phyloP scores from a whole-genome alignment of 2,113 vertebrate species.

The Furnarius figulus region DNA sequence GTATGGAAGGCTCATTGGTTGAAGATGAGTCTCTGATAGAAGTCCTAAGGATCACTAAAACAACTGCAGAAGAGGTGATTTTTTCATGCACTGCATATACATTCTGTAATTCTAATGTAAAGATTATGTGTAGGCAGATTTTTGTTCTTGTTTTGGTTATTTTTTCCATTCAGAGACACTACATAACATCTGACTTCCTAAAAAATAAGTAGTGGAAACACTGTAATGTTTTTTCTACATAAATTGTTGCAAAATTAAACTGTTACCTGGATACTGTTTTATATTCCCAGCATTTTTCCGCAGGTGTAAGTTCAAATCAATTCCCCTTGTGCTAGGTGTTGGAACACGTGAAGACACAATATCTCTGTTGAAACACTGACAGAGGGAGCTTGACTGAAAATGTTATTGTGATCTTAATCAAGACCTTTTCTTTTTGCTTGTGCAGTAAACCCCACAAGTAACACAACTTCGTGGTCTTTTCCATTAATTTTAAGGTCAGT shows the following conservation, averaged over 20 bases:
- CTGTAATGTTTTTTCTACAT: background rate
- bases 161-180: background rate
- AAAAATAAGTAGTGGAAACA: background rate
- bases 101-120: background rate
- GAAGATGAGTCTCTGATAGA: conserved; percentile 84
- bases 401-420: background rate
- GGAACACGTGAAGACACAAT: background rate
- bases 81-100: background rate
- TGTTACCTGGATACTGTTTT: background rate
- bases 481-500: conserved; percentile 76
- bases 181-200: background rate
- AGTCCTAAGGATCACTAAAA: conserved; percentile 81
- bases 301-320: background rate
- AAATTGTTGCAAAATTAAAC: background rate
- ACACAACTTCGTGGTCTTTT: background rate
- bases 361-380: background rate
- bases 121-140: background rate
- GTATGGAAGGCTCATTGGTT: conserved; percentile 83
- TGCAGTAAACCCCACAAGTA: background rate
- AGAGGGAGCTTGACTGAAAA: background rate
- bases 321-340: background rate
- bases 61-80: conserved; percentile 82
- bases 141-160: background rate
- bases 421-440: background rate
- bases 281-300: background rate